Evolutionary conservation across 2,797 vertebrate genomes (phyloP).

Genomic region (Podargus strigoides): DNA sequence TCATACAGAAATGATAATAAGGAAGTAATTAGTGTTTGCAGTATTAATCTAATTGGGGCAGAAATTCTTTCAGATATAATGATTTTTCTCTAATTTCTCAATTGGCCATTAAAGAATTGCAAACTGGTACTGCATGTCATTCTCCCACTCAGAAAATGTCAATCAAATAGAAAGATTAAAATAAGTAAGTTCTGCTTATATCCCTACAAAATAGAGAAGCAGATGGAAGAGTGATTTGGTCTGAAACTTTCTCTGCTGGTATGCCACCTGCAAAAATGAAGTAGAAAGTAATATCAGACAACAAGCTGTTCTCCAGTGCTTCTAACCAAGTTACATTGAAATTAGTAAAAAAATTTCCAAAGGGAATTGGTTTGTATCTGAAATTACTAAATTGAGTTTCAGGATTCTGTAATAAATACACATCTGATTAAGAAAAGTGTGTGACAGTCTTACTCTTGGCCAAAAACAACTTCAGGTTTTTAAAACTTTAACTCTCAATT

Average conservation of each 20-base stretch:
- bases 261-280: not conserved
- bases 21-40: conserved; percentile 24
- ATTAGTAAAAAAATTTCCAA: not conserved
- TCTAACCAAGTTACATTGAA: not conserved
- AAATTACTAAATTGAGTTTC: not conserved
- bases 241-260: not conserved
- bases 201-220: conserved; percentile 13
- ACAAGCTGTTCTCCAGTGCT: not conserved
- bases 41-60: conserved; percentile 22
- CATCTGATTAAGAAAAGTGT: not conserved
- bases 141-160: conserved; percentile 21
- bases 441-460: not conserved
- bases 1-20: conserved; percentile 13
- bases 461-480: not conserved
- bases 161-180: conserved; percentile 38
- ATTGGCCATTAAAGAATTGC: conserved; percentile 16
- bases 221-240: conserved; percentile 28
- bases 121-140: not conserved
- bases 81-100: conserved; percentile 44
- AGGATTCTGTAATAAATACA: not conserved
- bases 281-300: not conserved
- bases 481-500: not conserved
- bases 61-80: conserved; percentile 20
- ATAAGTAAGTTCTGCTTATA: conserved; percentile 14
- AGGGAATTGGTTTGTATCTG: not conserved